Conservation (phyloP, 2,113 vertebrate species). For the Mandrillus leucophaeus region DNA sequence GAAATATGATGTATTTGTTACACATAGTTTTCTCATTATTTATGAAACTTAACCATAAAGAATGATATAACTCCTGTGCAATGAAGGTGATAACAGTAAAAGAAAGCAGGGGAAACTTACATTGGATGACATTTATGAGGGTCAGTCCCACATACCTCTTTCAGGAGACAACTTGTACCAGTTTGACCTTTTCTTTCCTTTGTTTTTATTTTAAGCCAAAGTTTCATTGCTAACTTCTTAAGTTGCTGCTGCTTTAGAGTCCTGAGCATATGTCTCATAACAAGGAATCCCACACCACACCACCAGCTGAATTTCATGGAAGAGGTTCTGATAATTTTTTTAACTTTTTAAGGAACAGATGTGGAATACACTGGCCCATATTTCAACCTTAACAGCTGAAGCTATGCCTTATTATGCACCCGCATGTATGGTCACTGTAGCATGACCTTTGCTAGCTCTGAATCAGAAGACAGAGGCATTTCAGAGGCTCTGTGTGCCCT, state of each 20-base stretch:
- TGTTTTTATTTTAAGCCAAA: slow-evolving; percentile 84
- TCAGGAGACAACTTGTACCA: slow-evolving; percentile 73
- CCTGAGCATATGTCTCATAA: slow-evolving; percentile 67
- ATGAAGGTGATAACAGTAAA: slow-evolving; percentile 84
- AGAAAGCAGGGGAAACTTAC: slow-evolving; percentile 78
- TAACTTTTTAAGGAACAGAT: slow-evolving; percentile 34
- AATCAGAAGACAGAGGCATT: slow-evolving; percentile 15
- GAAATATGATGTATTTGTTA: slow-evolving; percentile 86
- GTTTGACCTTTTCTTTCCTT: slow-evolving; percentile 75
- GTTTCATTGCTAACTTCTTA: slow-evolving; percentile 77
- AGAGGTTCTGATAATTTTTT: slow-evolving; percentile 43
- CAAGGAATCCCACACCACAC: not conserved
- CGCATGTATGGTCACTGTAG: slow-evolving; percentile 37
- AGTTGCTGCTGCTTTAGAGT: slow-evolving; percentile 81
- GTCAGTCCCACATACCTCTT: slow-evolving; percentile 79
- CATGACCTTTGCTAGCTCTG: not conserved
- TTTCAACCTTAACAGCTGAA: slow-evolving; percentile 2
- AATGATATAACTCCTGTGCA: slow-evolving; percentile 86
- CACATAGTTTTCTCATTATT: slow-evolving; percentile 91
- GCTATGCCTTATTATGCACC: slow-evolving; percentile 1
- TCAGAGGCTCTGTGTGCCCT: not conserved
- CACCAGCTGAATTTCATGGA: slow-evolving; percentile 52
- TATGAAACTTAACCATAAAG: slow-evolving; percentile 88
- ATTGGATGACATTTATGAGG: slow-evolving; percentile 70
- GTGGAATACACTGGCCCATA: slow-evolving; percentile 45